These are phyloP conservation scores for Drosophila paranaensis DNA, from an alignment of 2,888 invertebrate species.

Conservation along the genomic window DNA sequence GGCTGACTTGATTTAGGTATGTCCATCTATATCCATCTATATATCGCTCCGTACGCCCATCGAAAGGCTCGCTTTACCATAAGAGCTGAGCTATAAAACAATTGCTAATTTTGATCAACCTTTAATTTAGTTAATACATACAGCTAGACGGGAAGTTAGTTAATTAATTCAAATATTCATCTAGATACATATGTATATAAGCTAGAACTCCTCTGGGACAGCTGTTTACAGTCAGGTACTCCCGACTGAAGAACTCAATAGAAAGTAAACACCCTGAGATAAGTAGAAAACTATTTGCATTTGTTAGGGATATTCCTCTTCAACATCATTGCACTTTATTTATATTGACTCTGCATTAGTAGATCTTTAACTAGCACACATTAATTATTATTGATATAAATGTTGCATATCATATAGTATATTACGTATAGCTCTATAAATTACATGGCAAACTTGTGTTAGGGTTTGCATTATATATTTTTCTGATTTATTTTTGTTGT, in stretches of 20 bases:
- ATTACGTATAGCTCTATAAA: slow-evolving; percentile 26
- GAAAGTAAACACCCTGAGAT: background rate
- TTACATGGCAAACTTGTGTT: slow-evolving; percentile 35
- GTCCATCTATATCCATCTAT: too few species aligned
- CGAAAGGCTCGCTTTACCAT: too few species aligned
- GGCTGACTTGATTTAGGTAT: too few species aligned
- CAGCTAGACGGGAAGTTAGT: too few species aligned
- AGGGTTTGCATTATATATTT: slow-evolving; percentile 19
- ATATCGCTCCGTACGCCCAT: too few species aligned
- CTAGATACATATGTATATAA: too few species aligned
- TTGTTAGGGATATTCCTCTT: slow-evolving; percentile 37
- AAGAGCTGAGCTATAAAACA: too few species aligned
- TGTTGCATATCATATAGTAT: slow-evolving; percentile 1
- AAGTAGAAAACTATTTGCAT: slow-evolving; percentile 1
- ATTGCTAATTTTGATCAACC: too few species aligned
- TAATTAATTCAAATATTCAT: too few species aligned
- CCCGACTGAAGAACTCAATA: background rate
- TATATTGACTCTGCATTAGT: slow-evolving; percentile 73
- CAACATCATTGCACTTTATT: slow-evolving; percentile 75
- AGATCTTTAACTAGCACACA: slow-evolving; percentile 55
- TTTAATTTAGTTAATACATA: too few species aligned
- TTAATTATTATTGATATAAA: slow-evolving; percentile 21
- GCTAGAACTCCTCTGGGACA: background rate
- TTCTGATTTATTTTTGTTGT: slow-evolving; percentile 28
- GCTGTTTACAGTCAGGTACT: background rate